Percentiles rank a stretch among this genome's conserved stretches.
Evolutionary conservation across 2,888 invertebrate species (phyloP).

Genomic region (Salpingus planirostris): DNA sequence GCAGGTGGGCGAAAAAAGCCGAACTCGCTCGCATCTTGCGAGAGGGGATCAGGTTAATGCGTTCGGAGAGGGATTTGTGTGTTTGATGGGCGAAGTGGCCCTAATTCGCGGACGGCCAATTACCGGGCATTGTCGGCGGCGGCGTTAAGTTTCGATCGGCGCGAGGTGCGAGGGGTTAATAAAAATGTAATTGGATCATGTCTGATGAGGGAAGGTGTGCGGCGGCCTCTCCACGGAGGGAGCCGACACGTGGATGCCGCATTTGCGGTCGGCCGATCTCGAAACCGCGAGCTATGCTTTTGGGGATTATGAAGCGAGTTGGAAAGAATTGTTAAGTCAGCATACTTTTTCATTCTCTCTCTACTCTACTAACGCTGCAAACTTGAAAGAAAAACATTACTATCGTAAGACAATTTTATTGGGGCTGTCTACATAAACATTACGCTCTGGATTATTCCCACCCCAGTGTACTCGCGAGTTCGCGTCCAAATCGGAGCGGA

Average conservation of each 20-base stretch:
- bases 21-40: too few relatives aligned
- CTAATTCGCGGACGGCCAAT: too few relatives aligned
- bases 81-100: too few relatives aligned
- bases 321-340: slow-evolving; percentile 34
- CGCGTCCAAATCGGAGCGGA: too few relatives aligned
- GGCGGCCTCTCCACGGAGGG: too few relatives aligned
- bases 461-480: too few relatives aligned
- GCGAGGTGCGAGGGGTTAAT: slow-evolving; percentile 9
- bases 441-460: slow-evolving; percentile 21
- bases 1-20: too few relatives aligned
- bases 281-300: slow-evolving; percentile 28
- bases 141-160: slow-evolving; percentile 6
- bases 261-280: slow-evolving; percentile 24
- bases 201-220: slow-evolving; percentile 14
- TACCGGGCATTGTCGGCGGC: too few relatives aligned
- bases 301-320: slow-evolving; percentile 32
- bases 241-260: slow-evolving; percentile 14
- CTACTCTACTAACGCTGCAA: slow-evolving; percentile 18
- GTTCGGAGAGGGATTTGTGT: too few relatives aligned
- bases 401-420: slow-evolving; percentile 29
- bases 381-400: slow-evolving; percentile 27
- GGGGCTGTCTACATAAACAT: slow-evolving; percentile 26
- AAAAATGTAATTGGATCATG: slow-evolving; percentile 15
- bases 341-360: slow-evolving; percentile 30
- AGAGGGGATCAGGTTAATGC: too few relatives aligned